phyloP scores from a whole-genome alignment of 1,140 invertebrate species.

The Microplitis demolitor region DNA sequence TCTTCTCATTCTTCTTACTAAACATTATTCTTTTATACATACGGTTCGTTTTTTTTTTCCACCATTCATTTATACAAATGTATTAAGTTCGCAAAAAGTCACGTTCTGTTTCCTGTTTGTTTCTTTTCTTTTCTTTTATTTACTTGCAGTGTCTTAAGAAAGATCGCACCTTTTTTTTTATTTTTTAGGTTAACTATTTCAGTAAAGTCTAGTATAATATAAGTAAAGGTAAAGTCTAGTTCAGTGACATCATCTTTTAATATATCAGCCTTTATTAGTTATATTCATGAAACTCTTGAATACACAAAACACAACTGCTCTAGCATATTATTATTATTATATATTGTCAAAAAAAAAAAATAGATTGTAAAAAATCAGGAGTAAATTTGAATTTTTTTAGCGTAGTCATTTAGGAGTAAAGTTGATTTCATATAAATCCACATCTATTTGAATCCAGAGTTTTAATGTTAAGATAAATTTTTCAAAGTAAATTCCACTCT shows the following conservation, averaged over 20 bases:
- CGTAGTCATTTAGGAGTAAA: too few relatives aligned
- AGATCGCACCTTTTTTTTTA: background rate
- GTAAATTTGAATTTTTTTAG: too few relatives aligned
- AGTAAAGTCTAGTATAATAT: too few relatives aligned
- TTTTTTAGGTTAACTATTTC: background rate
- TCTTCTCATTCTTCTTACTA: constrained; percentile 25
- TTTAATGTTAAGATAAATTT: too few relatives aligned
- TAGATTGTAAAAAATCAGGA: too few relatives aligned
- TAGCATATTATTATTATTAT: too few relatives aligned
- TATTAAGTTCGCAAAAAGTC: background rate
- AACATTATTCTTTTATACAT: constrained; percentile 27
- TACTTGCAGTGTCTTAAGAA: background rate
- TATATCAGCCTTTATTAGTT: background rate
- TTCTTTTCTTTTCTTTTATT: background rate
- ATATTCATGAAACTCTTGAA: background rate
- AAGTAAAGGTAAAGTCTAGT: background rate
- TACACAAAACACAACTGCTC: background rate
- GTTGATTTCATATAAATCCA: too few relatives aligned
- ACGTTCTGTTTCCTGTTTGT: constrained; percentile 12
- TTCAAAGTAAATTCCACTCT: too few relatives aligned
- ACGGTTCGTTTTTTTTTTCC: background rate
- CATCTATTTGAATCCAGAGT: too few relatives aligned
- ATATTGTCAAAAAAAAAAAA: too few relatives aligned
- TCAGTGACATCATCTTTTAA: background rate
- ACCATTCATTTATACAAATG: background rate